phyloP scores from a whole-genome alignment of 2,888 invertebrate genomes.

The Melipona bicolor region DNA sequence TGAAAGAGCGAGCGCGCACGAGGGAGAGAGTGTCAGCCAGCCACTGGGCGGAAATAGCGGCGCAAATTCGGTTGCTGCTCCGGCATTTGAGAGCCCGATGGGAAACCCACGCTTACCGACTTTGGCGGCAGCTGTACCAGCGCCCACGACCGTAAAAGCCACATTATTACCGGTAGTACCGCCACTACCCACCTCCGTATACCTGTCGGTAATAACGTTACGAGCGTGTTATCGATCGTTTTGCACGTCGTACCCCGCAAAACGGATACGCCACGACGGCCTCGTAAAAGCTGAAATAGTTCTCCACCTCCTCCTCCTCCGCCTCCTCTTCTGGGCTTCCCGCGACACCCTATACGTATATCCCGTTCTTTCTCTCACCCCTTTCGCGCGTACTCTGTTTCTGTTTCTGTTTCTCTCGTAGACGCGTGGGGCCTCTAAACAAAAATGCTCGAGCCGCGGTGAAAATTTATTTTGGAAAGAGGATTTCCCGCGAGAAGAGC shows the following conservation, averaged over 20 bases:
- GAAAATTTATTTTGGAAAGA: slow-evolving; percentile 3
- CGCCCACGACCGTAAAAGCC: slow-evolving; percentile 73
- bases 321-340: slow-evolving; percentile 4
- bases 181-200: slow-evolving; percentile 72
- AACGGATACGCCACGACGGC: slow-evolving; percentile 75
- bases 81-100: slow-evolving; percentile 60
- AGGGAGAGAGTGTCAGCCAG: background rate
- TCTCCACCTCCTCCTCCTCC: slow-evolving; percentile 22
- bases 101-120: slow-evolving; percentile 69
- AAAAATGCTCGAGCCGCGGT: slow-evolving; percentile 30
- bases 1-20: background rate
- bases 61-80: slow-evolving; percentile 57
- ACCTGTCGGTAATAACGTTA: slow-evolving; percentile 80
- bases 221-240: slow-evolving; percentile 80
- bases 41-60: slow-evolving; percentile 46
- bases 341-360: background rate
- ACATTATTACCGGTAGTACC: slow-evolving; percentile 78
- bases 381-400: background rate
- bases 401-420: slow-evolving; percentile 5
- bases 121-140: slow-evolving; percentile 71
- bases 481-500: background rate
- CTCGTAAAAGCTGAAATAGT: slow-evolving; percentile 73
- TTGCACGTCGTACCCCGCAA: slow-evolving; percentile 77
- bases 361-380: background rate
- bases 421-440: background rate